Evolutionary conservation across 2,888 invertebrate genomes (phyloP).

Genomic region (Mesochorus sp.): DNA sequence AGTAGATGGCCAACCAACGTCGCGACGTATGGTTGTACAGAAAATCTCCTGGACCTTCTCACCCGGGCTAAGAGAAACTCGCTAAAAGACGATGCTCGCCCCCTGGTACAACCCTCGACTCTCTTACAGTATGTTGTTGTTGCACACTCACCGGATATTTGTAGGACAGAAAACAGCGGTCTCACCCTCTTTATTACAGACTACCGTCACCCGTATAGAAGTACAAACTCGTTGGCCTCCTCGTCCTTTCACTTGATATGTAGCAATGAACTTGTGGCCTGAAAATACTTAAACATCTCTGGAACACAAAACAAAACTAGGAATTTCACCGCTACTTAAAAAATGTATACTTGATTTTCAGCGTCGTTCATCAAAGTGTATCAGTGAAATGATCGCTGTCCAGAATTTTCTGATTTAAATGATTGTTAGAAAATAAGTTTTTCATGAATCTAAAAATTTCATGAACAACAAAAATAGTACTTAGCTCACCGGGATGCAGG

Average conservation of each 20-base stretch:
- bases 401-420: no score
- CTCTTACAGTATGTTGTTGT: constrained; percentile 7
- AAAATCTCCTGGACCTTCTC: constrained; percentile 56
- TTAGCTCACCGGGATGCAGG: no score
- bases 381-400: constrained; percentile 10
- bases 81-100: constrained; percentile 24
- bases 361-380: constrained; percentile 30
- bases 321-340: no score
- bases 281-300: no score
- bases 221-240: background rate
- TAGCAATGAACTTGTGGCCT: constrained; percentile 12
- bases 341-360: no score
- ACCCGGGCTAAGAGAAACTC: constrained; percentile 13
- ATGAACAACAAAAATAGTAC: no score
- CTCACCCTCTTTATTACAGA: background rate
- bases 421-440: no score
- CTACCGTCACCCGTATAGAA: background rate
- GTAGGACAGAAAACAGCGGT: background rate
- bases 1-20: constrained; percentile 39
- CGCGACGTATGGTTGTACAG: constrained; percentile 39
- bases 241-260: background rate
- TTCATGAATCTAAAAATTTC: no score
- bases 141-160: background rate
- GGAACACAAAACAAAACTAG: no score
- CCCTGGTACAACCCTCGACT: constrained; percentile 17